Conservation (phyloP, 2,888 invertebrate genomes). For the Pinctada fucata region DNA sequence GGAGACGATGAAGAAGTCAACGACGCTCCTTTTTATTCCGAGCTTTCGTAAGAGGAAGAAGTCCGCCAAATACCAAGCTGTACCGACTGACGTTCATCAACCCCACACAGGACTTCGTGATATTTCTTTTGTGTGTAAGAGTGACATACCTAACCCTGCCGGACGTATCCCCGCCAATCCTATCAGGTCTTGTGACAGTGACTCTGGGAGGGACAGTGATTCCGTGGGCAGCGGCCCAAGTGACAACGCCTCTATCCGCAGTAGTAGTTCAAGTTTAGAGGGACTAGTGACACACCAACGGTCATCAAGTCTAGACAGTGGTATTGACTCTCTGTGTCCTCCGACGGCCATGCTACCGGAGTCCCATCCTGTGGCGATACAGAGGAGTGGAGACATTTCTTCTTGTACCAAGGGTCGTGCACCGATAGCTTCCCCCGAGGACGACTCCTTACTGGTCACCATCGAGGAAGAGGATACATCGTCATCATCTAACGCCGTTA, state of each 20-base stretch:
- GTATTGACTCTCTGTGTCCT: constrained; percentile 41
- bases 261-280: constrained; percentile 34
- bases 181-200: neutral
- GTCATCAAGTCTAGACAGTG: constrained; percentile 52
- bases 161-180: neutral
- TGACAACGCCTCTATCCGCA: constrained; percentile 25
- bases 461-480: neutral
- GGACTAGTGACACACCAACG: constrained; percentile 5
- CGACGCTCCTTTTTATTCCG: constrained; percentile 27
- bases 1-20: constrained; percentile 33
- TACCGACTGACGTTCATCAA: neutral
- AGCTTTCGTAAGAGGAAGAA: constrained; percentile 35
- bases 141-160: too few species aligned
- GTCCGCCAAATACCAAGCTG: neutral
- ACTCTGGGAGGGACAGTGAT: constrained; percentile 18
- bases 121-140: neutral
- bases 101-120: neutral
- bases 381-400: neutral
- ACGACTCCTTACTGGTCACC: constrained; percentile 25
- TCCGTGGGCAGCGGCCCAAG: constrained; percentile 3
- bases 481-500: neutral
- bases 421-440: constrained; percentile 40
- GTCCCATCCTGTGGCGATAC: neutral
- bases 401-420: constrained; percentile 27
- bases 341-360: neutral